phyloP scores from a whole-genome alignment of 2,113 vertebrate genomes.

The Corvus moneduloides region DNA sequence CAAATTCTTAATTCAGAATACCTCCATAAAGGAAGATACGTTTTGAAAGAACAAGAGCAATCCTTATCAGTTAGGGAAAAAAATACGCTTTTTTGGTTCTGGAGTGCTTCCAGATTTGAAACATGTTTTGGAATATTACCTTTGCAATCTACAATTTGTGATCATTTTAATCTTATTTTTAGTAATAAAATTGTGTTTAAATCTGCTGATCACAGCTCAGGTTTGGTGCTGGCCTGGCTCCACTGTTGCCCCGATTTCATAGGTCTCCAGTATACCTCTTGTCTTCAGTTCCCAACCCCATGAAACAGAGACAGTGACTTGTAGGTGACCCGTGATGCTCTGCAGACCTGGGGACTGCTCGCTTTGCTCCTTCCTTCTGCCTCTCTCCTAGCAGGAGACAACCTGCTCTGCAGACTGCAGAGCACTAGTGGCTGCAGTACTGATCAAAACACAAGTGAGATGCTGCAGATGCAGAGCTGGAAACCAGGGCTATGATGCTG shows the following conservation, averaged over 20 bases:
- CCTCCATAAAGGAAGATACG: not conserved
- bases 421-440: too few species aligned
- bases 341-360: not conserved
- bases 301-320: not conserved
- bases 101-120: not conserved
- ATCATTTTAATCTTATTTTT: not conserved
- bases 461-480: not conserved
- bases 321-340: fast-evolving
- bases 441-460: fast-evolving
- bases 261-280: not conserved
- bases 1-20: not conserved
- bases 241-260: not conserved
- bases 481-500: not conserved
- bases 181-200: not conserved
- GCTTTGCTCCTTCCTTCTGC: not conserved
- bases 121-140: not conserved
- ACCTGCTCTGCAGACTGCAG: not conserved
- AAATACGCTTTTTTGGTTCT: not conserved
- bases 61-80: not conserved
- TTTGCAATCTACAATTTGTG: not conserved
- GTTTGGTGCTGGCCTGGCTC: not conserved
- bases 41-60: conserved; percentile 21
- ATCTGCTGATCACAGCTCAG: not conserved
- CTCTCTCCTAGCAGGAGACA: not conserved
- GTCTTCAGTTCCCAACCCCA: not conserved